A percentile compares a stretch with the other conserved stretches of the same genome.
phyloP scores from a whole-genome alignment of 2,888 invertebrate genomes.

The Globia sparganii region DNA sequence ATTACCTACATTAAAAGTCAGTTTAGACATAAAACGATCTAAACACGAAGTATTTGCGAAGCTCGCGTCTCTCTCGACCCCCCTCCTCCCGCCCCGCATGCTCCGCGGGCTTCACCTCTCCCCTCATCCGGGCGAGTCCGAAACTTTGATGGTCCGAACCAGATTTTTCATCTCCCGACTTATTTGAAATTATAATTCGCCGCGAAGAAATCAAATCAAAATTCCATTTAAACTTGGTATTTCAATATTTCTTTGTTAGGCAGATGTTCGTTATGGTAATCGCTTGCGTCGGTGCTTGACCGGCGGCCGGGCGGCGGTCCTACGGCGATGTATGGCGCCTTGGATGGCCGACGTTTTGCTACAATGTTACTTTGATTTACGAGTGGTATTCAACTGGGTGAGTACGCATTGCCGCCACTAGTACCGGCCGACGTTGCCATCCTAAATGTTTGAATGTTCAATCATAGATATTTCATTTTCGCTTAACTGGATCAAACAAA shows the following conservation, averaged over 20 bases:
- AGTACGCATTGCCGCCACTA: neutral
- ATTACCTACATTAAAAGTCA: conserved; percentile 85
- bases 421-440: too few species aligned
- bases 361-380: conserved; percentile 42
- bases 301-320: conserved; percentile 32
- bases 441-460: neutral
- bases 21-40: conserved; percentile 82
- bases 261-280: conserved; percentile 79
- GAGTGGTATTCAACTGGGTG: conserved; percentile 2
- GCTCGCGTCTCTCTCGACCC: conserved; percentile 55
- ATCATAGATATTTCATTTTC: neutral
- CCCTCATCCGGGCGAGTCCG: conserved; percentile 70
- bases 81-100: neutral
- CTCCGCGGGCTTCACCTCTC: conserved; percentile 26
- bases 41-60: conserved; percentile 77
- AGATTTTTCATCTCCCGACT: conserved; percentile 88
- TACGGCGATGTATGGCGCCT: conserved; percentile 1
- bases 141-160: conserved; percentile 88
- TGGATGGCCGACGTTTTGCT: conserved; percentile 8
- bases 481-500: too few species aligned
- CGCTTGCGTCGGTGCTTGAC: conserved; percentile 65
- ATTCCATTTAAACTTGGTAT: conserved; percentile 89
- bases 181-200: conserved; percentile 89
- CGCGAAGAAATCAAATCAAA: conserved; percentile 89
- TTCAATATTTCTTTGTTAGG: conserved; percentile 86